Evolutionary conservation across 2,113 vertebrate genomes (phyloP).

Genomic region (Chionodraco myersi): DNA sequence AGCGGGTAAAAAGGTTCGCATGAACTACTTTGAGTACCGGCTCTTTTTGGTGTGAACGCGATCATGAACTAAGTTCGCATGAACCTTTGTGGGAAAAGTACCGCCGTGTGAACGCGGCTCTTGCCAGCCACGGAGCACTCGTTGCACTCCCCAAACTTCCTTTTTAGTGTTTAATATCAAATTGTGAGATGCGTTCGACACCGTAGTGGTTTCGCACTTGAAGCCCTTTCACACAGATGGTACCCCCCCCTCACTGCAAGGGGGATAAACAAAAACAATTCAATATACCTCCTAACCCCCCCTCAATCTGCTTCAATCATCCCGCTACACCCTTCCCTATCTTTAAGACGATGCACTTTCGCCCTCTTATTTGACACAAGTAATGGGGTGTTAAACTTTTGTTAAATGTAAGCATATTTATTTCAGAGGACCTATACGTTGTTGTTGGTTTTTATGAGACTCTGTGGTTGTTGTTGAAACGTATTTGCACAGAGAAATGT

Average conservation of each 20-base stretch:
- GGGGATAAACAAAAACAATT: neutral
- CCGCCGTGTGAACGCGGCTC: no score
- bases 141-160: neutral
- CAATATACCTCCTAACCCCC: neutral
- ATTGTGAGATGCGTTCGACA: slow-evolving; percentile 9
- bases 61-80: no score
- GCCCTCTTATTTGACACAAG: slow-evolving; percentile 66
- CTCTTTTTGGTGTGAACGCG: no score
- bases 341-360: slow-evolving; percentile 74
- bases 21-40: no score
- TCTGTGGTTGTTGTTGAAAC: slow-evolving; percentile 75
- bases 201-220: slow-evolving; percentile 22
- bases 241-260: slow-evolving; percentile 40
- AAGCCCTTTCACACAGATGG: slow-evolving; percentile 8
- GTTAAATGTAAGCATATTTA: slow-evolving; percentile 64
- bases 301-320: slow-evolving; percentile 51
- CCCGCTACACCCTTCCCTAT: slow-evolving; percentile 32
- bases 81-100: no score
- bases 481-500: slow-evolving; percentile 84
- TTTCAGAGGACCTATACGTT: slow-evolving; percentile 65
- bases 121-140: no score
- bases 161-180: slow-evolving; percentile 13
- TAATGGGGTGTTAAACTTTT: slow-evolving; percentile 56
- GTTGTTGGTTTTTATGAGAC: slow-evolving; percentile 68
- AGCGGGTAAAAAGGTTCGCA: no score